Evolutionary conservation across 1,140 invertebrate genomes (phyloP).

Genomic region (Drosophila dunni): DNA sequence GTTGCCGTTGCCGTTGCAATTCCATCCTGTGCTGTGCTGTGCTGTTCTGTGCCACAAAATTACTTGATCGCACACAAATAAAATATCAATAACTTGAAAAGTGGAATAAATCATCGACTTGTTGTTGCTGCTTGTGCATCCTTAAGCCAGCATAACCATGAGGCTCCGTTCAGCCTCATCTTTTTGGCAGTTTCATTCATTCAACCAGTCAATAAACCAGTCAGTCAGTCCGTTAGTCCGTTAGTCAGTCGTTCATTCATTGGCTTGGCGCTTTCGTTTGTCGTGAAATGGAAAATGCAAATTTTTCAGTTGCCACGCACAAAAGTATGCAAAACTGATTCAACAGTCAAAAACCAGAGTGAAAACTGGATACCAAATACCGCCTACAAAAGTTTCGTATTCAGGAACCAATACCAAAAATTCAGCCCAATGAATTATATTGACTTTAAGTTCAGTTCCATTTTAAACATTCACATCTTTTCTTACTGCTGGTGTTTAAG

Average conservation of each 20-base stretch:
- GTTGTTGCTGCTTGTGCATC: slow-evolving; percentile 7
- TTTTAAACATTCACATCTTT: neutral
- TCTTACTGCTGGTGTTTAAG: slow-evolving; percentile 9
- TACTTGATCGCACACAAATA: slow-evolving; percentile 75
- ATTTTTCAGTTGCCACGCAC: slow-evolving; percentile 60
- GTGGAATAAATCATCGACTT: slow-evolving; percentile 68
- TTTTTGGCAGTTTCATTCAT: slow-evolving; percentile 13
- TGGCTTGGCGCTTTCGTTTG: slow-evolving; percentile 56
- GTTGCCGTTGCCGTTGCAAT: slow-evolving; percentile 11
- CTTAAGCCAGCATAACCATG: neutral
- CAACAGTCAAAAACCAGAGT: slow-evolving; percentile 22
- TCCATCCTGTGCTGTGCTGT: neutral
- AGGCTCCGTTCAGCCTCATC: neutral
- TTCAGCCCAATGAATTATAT: neutral
- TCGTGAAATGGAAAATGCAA: slow-evolving; percentile 75
- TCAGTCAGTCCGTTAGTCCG: too few species aligned
- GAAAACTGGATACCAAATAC: neutral
- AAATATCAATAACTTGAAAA: slow-evolving; percentile 77
- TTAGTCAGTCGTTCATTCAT: slow-evolving; percentile 1
- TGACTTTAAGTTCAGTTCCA: neutral
- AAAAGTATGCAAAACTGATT: slow-evolving; percentile 74
- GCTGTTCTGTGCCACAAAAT: slow-evolving; percentile 49
- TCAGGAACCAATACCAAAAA: neutral
- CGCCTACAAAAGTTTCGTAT: neutral
- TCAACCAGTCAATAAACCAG: neutral